A percentile compares a stretch with the other conserved stretches of the same genome.
These are phyloP conservation scores for Sebastes minor DNA, from an alignment of 2,797 vertebrate genomes.

Conservation along the genomic window DNA sequence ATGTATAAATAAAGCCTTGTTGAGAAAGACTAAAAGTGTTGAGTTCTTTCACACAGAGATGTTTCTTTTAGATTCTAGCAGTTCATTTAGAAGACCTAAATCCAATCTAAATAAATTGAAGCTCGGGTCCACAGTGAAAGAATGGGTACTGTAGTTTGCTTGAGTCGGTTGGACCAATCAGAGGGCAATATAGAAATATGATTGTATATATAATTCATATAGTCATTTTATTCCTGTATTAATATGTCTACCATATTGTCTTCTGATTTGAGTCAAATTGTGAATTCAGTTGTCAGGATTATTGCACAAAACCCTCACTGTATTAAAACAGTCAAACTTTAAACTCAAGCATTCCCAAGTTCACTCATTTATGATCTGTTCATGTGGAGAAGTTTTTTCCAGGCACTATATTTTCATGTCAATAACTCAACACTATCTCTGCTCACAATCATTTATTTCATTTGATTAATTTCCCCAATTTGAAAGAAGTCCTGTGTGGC, in stretches of 20 bases:
- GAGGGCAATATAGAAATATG: not conserved
- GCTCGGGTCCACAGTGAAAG: not conserved
- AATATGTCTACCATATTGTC: not conserved
- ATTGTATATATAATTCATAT: not conserved
- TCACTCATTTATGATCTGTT: not conserved
- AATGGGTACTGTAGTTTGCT: not conserved
- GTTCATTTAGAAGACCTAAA: not conserved
- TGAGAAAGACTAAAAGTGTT: conserved; percentile 9
- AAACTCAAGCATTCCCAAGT: not conserved
- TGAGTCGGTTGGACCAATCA: not conserved
- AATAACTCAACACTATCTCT: not conserved
- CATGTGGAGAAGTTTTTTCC: no score
- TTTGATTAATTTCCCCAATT: not conserved
- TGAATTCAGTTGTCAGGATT: not conserved
- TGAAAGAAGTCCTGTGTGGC: not conserved
- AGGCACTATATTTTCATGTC: not conserved
- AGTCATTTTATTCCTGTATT: not conserved
- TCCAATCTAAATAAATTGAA: not conserved
- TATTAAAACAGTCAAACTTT: not conserved
- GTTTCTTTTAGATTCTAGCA: not conserved
- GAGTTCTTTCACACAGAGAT: not conserved
- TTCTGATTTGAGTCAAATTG: not conserved
- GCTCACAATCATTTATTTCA: not conserved
- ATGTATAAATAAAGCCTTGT: conserved; percentile 72
- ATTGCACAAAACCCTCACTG: not conserved